A percentile compares a stretch with the other conserved stretches of the same genome.
Conservation (phyloP, 2,113 vertebrate species). For the Ptychochromis oligacanthus region DNA sequence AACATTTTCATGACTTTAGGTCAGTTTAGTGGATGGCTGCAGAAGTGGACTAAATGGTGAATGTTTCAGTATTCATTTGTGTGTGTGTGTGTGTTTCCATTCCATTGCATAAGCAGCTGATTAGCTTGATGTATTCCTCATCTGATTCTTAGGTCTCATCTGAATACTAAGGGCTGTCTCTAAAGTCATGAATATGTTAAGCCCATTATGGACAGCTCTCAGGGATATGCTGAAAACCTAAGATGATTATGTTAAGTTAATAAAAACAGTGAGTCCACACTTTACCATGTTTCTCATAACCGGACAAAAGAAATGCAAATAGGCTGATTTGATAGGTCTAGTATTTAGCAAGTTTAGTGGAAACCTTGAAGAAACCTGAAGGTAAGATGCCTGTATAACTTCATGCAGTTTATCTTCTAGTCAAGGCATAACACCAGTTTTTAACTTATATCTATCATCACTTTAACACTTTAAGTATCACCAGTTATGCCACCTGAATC, state of each 20-base stretch:
- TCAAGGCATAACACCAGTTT: not conserved
- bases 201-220: conserved; percentile 57
- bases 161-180: conserved; percentile 15
- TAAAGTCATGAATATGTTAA: conserved; percentile 69
- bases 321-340: not conserved
- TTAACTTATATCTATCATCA: not conserved
- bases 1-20: too few relatives aligned
- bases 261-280: conserved; percentile 26
- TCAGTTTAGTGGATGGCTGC: too few relatives aligned
- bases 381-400: not conserved
- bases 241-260: conserved; percentile 51
- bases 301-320: conserved; percentile 4
- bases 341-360: not conserved
- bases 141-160: conserved; percentile 18
- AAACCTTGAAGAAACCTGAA: not conserved
- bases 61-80: not conserved
- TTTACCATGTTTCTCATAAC: not conserved
- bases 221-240: conserved; percentile 40
- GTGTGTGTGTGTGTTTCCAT: not conserved
- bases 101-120: not conserved
- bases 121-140: not conserved
- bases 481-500: not conserved
- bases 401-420: not conserved
- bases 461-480: not conserved
- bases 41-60: conserved; percentile 11